Percentiles rank a stretch among this genome's conserved stretches.
These are phyloP conservation scores for Notolabrus celidotus DNA, from an alignment of 2,797 vertebrate species.

Conservation along the genomic window DNA sequence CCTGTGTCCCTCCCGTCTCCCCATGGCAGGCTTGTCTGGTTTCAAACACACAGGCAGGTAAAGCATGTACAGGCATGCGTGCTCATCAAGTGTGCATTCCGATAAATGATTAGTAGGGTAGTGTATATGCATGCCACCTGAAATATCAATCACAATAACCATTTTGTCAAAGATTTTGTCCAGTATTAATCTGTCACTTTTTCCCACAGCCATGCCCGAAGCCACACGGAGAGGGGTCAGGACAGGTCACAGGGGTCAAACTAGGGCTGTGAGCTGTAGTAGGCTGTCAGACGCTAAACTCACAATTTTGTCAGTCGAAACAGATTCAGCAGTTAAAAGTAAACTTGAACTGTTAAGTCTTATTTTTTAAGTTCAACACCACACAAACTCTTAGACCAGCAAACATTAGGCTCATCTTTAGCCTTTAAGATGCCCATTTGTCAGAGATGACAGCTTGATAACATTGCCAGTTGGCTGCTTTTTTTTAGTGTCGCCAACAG, in stretches of 20 bases:
- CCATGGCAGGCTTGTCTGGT: constrained; percentile 76
- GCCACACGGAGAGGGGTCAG: constrained; percentile 77
- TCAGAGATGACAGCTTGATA: background rate
- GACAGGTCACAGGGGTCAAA: constrained; percentile 43
- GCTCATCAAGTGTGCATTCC: constrained; percentile 66
- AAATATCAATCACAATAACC: constrained; percentile 34
- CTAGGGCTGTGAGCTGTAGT: constrained; percentile 8
- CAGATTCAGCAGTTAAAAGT: background rate
- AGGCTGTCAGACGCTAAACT: too few relatives aligned
- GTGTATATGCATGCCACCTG: constrained; percentile 41
- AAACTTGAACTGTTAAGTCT: background rate
- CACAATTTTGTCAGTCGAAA: constrained; percentile 5
- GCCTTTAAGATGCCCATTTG: background rate
- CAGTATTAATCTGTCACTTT: constrained; percentile 3
- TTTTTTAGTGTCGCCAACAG: too few relatives aligned
- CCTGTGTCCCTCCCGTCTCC: constrained; percentile 65
- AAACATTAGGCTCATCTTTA: background rate
- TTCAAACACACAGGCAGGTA: constrained; percentile 76
- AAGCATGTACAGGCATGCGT: constrained; percentile 80
- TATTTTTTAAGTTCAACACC: background rate
- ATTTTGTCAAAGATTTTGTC: constrained; percentile 20
- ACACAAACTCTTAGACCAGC: too few relatives aligned
- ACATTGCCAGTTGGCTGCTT: too few relatives aligned
- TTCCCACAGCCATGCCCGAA: constrained; percentile 69
- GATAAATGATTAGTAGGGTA: constrained; percentile 27